A percentile compares a stretch with the other conserved stretches of the same genome.
Evolutionary conservation across 2,888 invertebrate genomes (phyloP).

Genomic region (Hyposoter didymator): DNA sequence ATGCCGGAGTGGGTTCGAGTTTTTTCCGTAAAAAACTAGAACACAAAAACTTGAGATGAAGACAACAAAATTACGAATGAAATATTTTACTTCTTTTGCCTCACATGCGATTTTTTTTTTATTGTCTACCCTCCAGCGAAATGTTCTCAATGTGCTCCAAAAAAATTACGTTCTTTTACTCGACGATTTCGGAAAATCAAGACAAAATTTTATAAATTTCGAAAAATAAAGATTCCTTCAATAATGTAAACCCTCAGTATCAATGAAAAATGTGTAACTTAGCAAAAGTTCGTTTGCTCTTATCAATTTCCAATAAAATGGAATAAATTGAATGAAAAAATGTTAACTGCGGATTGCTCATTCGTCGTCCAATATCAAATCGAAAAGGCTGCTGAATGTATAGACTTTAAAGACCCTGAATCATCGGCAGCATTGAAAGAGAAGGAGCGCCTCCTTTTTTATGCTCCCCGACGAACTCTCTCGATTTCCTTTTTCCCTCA

Average conservation of each 20-base stretch:
- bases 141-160: background rate
- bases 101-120: background rate
- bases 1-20: slow-evolving; percentile 8
- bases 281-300: background rate
- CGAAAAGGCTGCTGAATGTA: too few species aligned
- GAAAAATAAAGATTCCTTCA: background rate
- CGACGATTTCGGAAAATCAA: background rate
- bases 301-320: background rate
- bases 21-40: background rate
- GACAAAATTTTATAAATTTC: background rate
- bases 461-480: background rate
- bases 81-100: background rate
- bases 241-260: too few species aligned
- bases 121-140: background rate
- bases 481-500: background rate
- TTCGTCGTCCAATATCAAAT: background rate
- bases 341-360: background rate
- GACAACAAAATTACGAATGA: background rate
- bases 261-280: too few species aligned
- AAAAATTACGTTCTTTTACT: background rate
- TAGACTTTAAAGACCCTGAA: background rate
- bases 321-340: background rate
- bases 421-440: slow-evolving; percentile 10
- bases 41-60: background rate
- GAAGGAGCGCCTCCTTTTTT: slow-evolving; percentile 2